These are phyloP conservation scores for Drosophila kikkawai DNA, from an alignment of 1,140 invertebrate genomes.

Conservation along the genomic window DNA sequence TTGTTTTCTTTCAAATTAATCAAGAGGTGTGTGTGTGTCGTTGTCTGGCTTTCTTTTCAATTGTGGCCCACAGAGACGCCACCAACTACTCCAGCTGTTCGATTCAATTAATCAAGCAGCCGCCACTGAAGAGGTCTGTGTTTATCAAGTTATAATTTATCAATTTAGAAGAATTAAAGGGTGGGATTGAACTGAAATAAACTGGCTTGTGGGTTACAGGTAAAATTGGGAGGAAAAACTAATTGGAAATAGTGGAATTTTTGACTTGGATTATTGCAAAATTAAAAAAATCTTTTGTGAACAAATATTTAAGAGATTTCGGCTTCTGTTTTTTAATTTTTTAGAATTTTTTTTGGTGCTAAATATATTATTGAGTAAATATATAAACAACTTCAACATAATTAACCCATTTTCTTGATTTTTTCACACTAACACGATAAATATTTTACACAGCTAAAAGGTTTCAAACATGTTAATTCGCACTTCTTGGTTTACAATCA, in stretches of 20 bases:
- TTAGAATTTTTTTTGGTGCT: neutral
- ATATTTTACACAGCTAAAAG: neutral
- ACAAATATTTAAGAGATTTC: neutral
- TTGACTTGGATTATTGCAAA: neutral
- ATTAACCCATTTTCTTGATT: conserved; percentile 2
- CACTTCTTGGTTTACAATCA: conserved; percentile 1
- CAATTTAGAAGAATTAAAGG: conserved; percentile 10
- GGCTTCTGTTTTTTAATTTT: neutral
- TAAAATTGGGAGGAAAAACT: neutral
- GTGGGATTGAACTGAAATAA: neutral
- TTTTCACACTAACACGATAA: conserved; percentile 3
- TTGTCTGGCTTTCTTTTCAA: conserved; percentile 45
- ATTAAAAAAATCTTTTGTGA: neutral
- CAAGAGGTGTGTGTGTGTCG: conserved; percentile 38
- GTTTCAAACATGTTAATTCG: conserved; percentile 3
- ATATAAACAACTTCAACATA: neutral
- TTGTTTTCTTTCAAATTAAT: conserved; percentile 45
- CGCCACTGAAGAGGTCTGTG: neutral
- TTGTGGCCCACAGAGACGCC: conserved; percentile 30
- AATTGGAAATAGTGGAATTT: too few species aligned
- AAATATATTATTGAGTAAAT: neutral
- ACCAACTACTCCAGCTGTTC: conserved; percentile 40
- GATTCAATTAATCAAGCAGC: conserved; percentile 40
- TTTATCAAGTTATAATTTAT: conserved; percentile 46
- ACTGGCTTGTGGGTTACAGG: neutral